Conservation (phyloP, 64 coral and sea anemone genomes). For the Stichodactyla helianthus region DNA sequence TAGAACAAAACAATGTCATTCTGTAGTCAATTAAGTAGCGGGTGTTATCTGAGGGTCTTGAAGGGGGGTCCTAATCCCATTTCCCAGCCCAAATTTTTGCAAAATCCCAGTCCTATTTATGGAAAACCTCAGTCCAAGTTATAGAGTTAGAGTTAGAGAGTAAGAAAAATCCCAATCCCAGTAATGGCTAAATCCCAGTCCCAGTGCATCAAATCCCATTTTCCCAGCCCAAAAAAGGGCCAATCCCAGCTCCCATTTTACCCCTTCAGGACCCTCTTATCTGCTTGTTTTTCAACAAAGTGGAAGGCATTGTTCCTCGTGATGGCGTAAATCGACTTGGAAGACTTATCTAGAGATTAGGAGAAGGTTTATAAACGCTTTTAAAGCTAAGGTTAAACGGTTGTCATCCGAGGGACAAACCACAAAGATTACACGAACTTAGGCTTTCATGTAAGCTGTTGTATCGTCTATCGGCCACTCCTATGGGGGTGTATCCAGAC, state of each 20-base stretch:
- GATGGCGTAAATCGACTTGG: neutral
- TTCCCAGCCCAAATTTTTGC: too few species aligned
- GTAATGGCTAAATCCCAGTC: too few species aligned
- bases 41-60: neutral
- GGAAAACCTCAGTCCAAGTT: too few species aligned
- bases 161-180: too few species aligned
- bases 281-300: neutral
- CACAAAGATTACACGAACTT: neutral
- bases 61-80: too few species aligned
- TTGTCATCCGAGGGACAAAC: neutral
- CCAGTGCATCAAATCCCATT: too few species aligned
- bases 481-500: neutral
- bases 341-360: neutral
- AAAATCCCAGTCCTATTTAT: too few species aligned
- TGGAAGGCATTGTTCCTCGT: neutral
- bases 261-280: too few species aligned
- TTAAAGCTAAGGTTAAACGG: neutral
- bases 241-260: too few species aligned
- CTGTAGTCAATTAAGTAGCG: neutral
- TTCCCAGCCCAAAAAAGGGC: too few species aligned
- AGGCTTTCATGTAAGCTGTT: neutral
- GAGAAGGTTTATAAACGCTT: neutral
- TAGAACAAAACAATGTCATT: neutral
- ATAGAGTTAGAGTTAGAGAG: too few species aligned
- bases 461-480: neutral